These are phyloP conservation scores for Tokudaia tokunoshimensis DNA, from an alignment of 2,797 vertebrate genomes.

Conservation along the genomic window DNA sequence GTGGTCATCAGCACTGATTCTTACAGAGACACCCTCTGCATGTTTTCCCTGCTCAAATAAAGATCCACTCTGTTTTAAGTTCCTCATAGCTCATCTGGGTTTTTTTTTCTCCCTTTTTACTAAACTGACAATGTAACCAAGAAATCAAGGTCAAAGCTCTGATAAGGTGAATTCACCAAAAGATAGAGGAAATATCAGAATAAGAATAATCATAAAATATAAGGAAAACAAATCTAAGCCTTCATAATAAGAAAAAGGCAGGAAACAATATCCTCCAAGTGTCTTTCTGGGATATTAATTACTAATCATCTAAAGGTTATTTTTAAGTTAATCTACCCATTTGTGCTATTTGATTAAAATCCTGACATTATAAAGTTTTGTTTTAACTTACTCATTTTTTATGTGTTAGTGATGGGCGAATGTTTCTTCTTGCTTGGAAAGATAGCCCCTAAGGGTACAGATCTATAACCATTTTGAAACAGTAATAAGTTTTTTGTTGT, in stretches of 20 bases:
- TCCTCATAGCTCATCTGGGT: neutral
- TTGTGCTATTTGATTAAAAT: constrained; percentile 35
- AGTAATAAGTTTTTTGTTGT: neutral
- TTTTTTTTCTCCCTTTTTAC: neutral
- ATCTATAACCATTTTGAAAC: constrained; percentile 4
- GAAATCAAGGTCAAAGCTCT: neutral
- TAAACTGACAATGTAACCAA: neutral
- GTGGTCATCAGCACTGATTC: neutral
- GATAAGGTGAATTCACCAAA: neutral
- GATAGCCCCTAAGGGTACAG: neutral
- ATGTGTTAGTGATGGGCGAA: neutral
- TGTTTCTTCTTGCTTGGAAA: constrained; percentile 16
- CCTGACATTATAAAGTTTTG: neutral
- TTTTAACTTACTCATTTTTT: neutral
- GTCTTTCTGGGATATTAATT: neutral
- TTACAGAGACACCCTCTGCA: neutral
- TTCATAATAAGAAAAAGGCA: neutral
- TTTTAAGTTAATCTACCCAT: neutral
- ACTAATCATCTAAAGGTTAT: neutral
- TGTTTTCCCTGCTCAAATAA: neutral
- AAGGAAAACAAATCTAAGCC: neutral
- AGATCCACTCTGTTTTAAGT: neutral
- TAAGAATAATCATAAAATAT: neutral
- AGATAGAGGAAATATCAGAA: neutral
- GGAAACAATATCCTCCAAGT: neutral